Percentiles rank a stretch among this genome's conserved stretches.
Conservation (phyloP, 1,140 invertebrate genomes). For the Penaeus chinensis region DNA sequence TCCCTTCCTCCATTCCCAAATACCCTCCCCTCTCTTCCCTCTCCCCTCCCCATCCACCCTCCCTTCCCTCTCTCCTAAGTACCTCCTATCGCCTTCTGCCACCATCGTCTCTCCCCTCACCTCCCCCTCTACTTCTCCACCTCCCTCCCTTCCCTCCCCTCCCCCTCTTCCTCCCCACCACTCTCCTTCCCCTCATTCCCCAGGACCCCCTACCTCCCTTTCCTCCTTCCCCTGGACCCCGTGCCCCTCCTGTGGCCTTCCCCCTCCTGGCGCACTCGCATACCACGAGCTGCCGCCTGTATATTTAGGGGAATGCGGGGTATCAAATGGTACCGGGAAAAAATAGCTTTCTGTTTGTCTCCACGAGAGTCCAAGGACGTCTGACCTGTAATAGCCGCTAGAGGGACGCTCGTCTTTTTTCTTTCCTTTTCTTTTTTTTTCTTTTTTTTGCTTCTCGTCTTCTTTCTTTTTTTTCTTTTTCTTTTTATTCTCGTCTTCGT, state of each 20-base stretch:
- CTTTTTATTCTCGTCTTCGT: no score
- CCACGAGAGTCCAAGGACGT: no score
- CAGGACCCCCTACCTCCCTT: neutral
- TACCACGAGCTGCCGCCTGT: neutral
- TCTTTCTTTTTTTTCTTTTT: no score
- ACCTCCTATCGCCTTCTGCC: neutral
- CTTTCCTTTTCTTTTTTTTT: neutral
- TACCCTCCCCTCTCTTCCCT: neutral
- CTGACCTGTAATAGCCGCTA: no score
- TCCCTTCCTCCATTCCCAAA: neutral
- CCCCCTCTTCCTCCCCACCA: neutral
- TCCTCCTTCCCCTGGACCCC: neutral
- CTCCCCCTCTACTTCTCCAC: no score
- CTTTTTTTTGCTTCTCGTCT: neutral
- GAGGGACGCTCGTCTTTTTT: neutral
- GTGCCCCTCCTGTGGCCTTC: neutral
- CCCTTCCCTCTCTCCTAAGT: neutral
- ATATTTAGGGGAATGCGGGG: no score
- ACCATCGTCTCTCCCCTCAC: neutral
- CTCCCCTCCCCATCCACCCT: neutral
- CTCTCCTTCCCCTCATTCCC: neutral
- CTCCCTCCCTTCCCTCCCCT: neutral
- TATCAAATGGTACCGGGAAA: no score
- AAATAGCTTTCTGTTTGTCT: no score
- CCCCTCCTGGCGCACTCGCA: neutral